Evolutionary conservation across 2,113 vertebrate genomes (phyloP).

Genomic region (Heteronetta atricapilla): DNA sequence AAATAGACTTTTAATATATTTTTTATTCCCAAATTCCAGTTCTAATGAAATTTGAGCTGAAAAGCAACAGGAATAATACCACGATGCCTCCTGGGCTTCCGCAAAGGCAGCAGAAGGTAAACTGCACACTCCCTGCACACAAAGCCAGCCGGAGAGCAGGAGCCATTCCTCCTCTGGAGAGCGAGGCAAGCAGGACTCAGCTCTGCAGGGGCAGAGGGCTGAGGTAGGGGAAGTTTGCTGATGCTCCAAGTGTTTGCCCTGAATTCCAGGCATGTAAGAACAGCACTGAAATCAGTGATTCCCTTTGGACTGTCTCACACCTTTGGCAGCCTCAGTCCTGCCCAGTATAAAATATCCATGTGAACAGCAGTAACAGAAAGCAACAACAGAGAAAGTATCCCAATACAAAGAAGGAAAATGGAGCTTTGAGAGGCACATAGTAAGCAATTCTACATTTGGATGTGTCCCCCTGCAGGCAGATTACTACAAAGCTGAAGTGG

Average conservation of each 20-base stretch:
- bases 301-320: background rate
- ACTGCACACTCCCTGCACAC: background rate
- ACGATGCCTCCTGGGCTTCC: background rate
- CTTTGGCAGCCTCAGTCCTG: background rate
- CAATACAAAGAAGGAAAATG: background rate
- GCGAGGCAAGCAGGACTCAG: background rate
- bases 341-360: background rate
- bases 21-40: background rate
- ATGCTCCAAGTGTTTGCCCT: background rate
- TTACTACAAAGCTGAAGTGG: background rate
- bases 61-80: background rate
- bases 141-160: background rate
- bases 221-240: background rate
- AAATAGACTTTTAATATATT: background rate
- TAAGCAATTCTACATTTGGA: background rate
- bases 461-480: constrained; percentile 39
- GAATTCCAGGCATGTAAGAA: background rate
- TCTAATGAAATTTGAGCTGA: background rate
- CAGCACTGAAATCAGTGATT: background rate
- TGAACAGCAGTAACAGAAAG: background rate
- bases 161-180: rapidly evolving
- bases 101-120: background rate
- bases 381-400: background rate
- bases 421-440: background rate
- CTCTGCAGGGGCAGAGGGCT: background rate